Conservation (phyloP, 2,888 invertebrate species). For the Athalia cordata region DNA sequence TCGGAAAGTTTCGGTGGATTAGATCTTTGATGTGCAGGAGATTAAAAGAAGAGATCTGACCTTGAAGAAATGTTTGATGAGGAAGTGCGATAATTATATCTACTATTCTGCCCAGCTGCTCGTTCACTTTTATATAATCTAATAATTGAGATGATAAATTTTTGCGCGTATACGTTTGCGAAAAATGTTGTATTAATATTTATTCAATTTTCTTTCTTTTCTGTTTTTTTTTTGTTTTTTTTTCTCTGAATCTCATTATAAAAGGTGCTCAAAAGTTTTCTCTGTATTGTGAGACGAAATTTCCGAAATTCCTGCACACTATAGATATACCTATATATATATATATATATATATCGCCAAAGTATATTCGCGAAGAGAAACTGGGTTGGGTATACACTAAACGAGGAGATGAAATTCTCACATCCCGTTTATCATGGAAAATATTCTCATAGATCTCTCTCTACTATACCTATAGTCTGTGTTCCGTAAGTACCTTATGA, state of each 20-base stretch:
- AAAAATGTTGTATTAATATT: too few species aligned
- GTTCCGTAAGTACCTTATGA: not conserved
- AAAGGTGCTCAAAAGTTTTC: too few species aligned
- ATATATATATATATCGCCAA: not conserved
- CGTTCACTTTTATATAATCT: constrained; percentile 4
- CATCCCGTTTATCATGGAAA: constrained; percentile 30
- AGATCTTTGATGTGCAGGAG: not conserved
- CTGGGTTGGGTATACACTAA: not conserved
- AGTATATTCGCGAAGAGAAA: not conserved
- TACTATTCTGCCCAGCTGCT: not conserved
- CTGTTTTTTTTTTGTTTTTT: too few species aligned
- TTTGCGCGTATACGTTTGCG: too few species aligned
- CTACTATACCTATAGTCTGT: not conserved
- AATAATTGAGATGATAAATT: not conserved
- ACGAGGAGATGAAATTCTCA: constrained; percentile 40
- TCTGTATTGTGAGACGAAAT: too few species aligned
- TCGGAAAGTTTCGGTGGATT: too few species aligned
- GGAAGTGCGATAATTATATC: constrained; percentile 31
- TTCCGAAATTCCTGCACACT: not conserved
- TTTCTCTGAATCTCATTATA: too few species aligned
- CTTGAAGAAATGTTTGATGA: constrained; percentile 18
- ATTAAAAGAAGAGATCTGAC: constrained; percentile 6
- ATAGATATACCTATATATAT: not conserved
- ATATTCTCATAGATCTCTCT: constrained; percentile 35
- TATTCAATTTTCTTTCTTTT: too few species aligned